Evolutionary conservation across 1,140 invertebrate genomes (phyloP).

Genomic region (Trichogramma pretiosum): DNA sequence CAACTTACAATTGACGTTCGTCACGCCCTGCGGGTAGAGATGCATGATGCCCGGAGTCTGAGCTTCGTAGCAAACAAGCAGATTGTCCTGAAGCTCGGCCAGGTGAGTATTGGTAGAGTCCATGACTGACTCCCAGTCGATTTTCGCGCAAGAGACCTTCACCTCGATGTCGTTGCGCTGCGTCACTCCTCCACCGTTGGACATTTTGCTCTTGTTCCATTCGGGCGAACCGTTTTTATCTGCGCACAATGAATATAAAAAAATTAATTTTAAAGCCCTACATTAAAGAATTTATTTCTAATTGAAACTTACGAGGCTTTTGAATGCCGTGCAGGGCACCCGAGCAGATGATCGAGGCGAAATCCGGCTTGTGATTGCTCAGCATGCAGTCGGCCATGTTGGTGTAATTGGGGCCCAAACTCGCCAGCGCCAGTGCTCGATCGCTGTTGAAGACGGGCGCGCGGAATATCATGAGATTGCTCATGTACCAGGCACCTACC

Average conservation of each 20-base stretch:
- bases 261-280: no score
- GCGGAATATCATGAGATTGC: slow-evolving; percentile 48
- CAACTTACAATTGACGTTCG: slow-evolving; percentile 43
- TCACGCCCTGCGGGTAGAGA: slow-evolving; percentile 51
- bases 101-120: slow-evolving; percentile 40
- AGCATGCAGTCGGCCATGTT: slow-evolving; percentile 46
- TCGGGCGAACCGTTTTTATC: slow-evolving; percentile 33
- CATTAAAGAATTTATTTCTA: slow-evolving; percentile 1
- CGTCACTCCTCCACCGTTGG: slow-evolving; percentile 32
- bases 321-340: slow-evolving; percentile 37
- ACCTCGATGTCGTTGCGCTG: slow-evolving; percentile 34
- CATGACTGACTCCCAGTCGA: slow-evolving; percentile 43
- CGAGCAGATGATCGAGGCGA: slow-evolving; percentile 39
- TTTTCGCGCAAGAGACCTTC: slow-evolving; percentile 33
- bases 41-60: slow-evolving; percentile 48
- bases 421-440: slow-evolving; percentile 41
- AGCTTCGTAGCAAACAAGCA: slow-evolving; percentile 51
- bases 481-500: slow-evolving; percentile 44
- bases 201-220: slow-evolving; percentile 33
- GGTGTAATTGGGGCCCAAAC: slow-evolving; percentile 47
- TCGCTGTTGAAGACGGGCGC: slow-evolving; percentile 46
- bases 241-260: no score
- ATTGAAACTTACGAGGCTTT: neutral
- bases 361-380: slow-evolving; percentile 41
- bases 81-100: slow-evolving; percentile 50